Evolutionary conservation across 30 jellyfish, hydroid and myxozoan species (phyloP).

Genomic region (Pelagia noctiluca): DNA sequence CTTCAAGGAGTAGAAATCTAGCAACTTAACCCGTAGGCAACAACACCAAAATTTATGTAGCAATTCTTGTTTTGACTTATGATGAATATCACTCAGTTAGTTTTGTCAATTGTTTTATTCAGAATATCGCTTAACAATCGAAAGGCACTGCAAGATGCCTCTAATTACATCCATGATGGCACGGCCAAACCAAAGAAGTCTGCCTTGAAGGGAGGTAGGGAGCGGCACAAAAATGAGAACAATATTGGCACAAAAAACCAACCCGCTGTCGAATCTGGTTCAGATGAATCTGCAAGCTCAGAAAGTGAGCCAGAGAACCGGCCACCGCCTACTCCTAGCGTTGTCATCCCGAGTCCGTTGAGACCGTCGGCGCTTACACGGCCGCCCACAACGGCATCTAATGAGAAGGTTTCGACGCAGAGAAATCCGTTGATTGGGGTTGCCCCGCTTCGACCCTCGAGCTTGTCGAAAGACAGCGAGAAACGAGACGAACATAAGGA

Average conservation of each 20-base stretch:
- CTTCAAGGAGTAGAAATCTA: not conserved
- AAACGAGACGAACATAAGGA: conserved; percentile 54
- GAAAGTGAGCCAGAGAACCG: conserved; percentile 69
- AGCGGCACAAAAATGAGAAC: conserved; percentile 32
- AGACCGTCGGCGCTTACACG: conserved; percentile 66
- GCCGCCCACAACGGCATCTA: conserved; percentile 52
- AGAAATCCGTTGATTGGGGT: conserved; percentile 49
- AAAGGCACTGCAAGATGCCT: not conserved
- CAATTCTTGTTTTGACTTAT: not conserved
- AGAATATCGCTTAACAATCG: not conserved
- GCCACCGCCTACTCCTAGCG: conserved; percentile 53
- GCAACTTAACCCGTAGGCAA: too few relatives aligned
- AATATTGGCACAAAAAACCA: conserved; percentile 35
- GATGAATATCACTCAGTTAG: not conserved
- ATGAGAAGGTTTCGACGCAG: conserved; percentile 62
- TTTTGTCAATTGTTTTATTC: not conserved
- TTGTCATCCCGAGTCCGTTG: conserved; percentile 48
- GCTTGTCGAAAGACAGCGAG: conserved; percentile 50
- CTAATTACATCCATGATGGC: not conserved
- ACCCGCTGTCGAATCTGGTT: conserved; percentile 40
- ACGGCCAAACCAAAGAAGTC: conserved; percentile 61
- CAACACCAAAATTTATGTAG: too few relatives aligned
- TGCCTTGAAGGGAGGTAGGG: conserved; percentile 84
- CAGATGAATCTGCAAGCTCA: conserved; percentile 60
- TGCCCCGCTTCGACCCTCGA: conserved; percentile 58